Evolutionary conservation across 2,113 vertebrate genomes (phyloP).

Genomic region (Clarias magur): DNA sequence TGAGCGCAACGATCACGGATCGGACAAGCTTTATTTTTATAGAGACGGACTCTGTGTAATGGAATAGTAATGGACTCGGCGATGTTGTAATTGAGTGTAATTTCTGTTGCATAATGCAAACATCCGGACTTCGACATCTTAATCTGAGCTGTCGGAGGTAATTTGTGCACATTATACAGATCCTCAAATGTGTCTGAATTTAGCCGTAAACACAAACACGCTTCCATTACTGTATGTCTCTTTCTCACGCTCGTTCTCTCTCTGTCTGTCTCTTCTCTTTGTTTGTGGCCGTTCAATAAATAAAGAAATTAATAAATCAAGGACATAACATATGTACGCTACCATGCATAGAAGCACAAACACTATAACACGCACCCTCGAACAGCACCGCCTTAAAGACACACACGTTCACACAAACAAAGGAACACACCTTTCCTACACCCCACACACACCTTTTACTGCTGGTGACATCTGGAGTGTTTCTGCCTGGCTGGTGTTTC

Average conservation of each 20-base stretch:
- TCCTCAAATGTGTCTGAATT: neutral
- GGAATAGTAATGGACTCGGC: neutral
- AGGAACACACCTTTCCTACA: constrained; percentile 13
- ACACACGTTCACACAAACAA: constrained; percentile 18
- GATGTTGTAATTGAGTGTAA: neutral
- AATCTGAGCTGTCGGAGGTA: neutral
- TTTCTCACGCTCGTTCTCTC: neutral
- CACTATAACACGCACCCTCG: constrained; percentile 7
- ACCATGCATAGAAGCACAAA: constrained; percentile 19
- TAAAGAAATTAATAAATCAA: neutral
- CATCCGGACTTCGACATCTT: neutral
- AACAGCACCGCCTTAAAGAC: constrained; percentile 19
- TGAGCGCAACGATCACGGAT: neutral
- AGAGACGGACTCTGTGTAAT: neutral
- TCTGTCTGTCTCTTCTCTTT: neutral
- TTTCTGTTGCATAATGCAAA: neutral
- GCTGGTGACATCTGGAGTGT: constrained; percentile 58
- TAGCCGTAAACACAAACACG: neutral
- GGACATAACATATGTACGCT: constrained; percentile 4
- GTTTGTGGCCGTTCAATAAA: neutral
- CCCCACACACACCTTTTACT: constrained; percentile 31
- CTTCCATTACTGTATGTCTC: neutral
- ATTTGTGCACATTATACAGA: neutral
- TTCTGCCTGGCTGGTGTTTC: constrained; percentile 56
- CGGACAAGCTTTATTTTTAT: neutral